Base-by-base conservation (phyloP, 2,113 vertebrate genomes). In the Macquaria australasica region DNA sequence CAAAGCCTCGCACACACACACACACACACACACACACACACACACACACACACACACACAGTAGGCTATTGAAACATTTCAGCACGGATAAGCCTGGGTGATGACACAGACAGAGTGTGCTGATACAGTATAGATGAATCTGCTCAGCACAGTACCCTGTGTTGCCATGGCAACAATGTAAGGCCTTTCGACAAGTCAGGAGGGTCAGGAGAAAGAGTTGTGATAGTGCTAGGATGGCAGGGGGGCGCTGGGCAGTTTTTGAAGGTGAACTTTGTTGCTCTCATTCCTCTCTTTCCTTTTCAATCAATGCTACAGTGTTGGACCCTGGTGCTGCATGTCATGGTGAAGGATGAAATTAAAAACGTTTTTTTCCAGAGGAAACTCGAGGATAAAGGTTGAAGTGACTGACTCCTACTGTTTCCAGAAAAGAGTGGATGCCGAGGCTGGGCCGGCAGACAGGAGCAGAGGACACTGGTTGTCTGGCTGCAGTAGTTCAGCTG, bases 101-200 rank as follows among this genome's bases (percentile, higher is more conserved):
- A 87, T 89, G 93, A 93, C 87, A 91, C 79, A 81, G 77, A 69
- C 86, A 12, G 62, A 84, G 84, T 34, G 4, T 79, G 74, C 87
- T 89, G 90, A 91, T 91, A 93, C 81, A 91, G 90, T 91, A 90
- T 90, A 89, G 91, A 93, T 91, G 92, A 91, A 89, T 80, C 79
- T 39, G 53, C 82, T 68, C 58, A 0, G 77, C 70, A 74, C 84
- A 70, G 72, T 75, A 78, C 70, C 79, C 76, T 12, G 41, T 53
- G 91, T 93, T 92, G 60, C 91, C 82, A 89, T 89, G 80, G 82
- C 75, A 93, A 92, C 90, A 73, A 58, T 53, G 60, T 72, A 75
- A 83, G 83, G 87, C 88, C 88, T 88, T 91, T 91, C 80, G 20
- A 84, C 88, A 83, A 82, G 90, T 90, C 75, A 50, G 83, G 74